Evolutionary conservation across 2,797 vertebrate species (phyloP), one percentile per base, ranked within the genome.

Genomic region (Orientallactaga sibirica): DNA sequence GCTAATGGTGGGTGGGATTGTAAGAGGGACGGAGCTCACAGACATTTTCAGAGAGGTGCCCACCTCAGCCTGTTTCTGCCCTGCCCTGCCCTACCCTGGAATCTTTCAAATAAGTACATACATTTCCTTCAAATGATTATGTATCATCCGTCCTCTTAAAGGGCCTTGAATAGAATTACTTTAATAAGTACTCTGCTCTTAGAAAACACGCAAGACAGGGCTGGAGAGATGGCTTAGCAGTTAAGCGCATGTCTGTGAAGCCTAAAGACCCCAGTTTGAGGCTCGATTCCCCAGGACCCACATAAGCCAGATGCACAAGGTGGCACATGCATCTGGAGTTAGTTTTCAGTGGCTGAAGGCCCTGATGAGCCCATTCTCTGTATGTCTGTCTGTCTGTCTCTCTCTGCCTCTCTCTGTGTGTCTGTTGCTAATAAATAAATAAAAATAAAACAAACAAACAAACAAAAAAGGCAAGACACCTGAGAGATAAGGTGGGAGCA

Each of bases 141-240:
- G 37, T 48, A 68, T 29, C 67, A 78, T 82, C 24, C 9, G 41
- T 91, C 78, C 33, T 84, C 90, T 90, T 18, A 61, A 84, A 87
- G n/a, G 16, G 10, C 24, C 92, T 92, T 71, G 33, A 73, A 64
- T 37, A 79, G 37, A 62, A 64, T 71, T 67, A 20, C 76, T 83
- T 82, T 62, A 85, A 75, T 16, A 67, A 96, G 20, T 37, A 41
- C n/a, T 83, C 22, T 86, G 20, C 37, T 82, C 77, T 61, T 76
- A 5, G 29, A 88, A 83, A 48, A 43, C 78, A 73, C 58, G 52
- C 7, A 52, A 52, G 52, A 52, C 52, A 52, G 52, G 33, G 33
- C 33, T 37, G 33, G 33, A 37, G 33, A 37, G 33, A 37, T 37
- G 33, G 33, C 33, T 37, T 37, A 37, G 33, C 33, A 37, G 33